Evolutionary conservation across 2,888 invertebrate genomes (phyloP), one percentile per base, ranked within the genome.

Genomic region (Brassicogethes aeneus): DNA sequence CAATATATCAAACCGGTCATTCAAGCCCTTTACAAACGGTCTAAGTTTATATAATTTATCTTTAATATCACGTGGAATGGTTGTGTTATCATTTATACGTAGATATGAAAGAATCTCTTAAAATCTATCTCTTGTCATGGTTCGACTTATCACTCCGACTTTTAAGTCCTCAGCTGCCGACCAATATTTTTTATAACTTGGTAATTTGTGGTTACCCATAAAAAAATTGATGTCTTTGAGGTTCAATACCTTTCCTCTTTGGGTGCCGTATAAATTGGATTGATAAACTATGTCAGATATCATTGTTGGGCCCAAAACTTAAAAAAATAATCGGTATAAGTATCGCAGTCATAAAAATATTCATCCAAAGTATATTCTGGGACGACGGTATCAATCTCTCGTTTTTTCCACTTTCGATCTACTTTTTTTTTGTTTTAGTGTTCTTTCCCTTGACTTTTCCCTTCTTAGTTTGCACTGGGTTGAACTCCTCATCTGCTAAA

Each of bases 261-360:
- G 48, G 10, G 40, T 41, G 10, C 41, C 50, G 44, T 50, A 44
- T 12, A 50, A 39, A 23, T 48, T 49, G 30, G 42, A 46, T 37
- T 46, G 50, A 36, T 39, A 45, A n/a, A 42, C 39, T 31, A 45
- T 41, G 36, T 48, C 34, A 34, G 45, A 41, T 41, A 43, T 34
- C 15, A 39, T 15, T 12, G n/a, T n/a, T n/a, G 38, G 13, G 16
- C 44, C 45, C 32, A 46, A 37, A 29, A 43, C 30, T 16, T 17
- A 15, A 43, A 32, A 40, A 38, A 44, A 12, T 34, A 23, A 23
- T 40, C 40, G 17, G 34, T 43, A 40, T 29, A 12, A 3, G 37
- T 17, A 15, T 16, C 12, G 29, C 37, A 37, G 30, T 31, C 16
- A 8, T 16, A 13, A 34, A 41, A 41, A 14, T 37, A 16, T 31